Conservation (phyloP, 2,113 vertebrate species). For the Dipodomys spectabilis region DNA sequence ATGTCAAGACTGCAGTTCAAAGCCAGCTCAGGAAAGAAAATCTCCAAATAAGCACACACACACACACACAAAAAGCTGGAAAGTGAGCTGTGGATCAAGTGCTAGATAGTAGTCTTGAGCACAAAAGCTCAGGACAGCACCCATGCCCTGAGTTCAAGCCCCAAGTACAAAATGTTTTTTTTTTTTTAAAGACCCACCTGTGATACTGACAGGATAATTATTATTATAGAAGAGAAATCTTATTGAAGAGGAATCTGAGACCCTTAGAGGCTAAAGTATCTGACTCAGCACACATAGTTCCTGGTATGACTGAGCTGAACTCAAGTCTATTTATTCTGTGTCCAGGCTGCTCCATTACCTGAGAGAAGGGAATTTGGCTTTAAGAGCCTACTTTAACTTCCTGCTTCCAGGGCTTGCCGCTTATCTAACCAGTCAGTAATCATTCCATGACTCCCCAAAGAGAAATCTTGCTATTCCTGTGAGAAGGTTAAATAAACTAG, state of each 20-base stretch:
- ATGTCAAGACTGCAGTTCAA: too few relatives aligned
- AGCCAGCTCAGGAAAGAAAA: too few relatives aligned
- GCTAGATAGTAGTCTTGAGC: too few relatives aligned
- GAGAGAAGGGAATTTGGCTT: background rate
- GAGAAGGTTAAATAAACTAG: constrained; percentile 71
- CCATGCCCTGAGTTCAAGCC: background rate
- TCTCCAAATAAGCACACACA: too few relatives aligned
- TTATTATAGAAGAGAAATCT: background rate
- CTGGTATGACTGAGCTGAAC: background rate
- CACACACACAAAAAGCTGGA: too few relatives aligned
- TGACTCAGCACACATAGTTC: background rate
- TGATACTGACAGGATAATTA: background rate
- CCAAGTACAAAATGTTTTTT: background rate
- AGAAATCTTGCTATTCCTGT: constrained; percentile 48
- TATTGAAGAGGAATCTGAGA: background rate
- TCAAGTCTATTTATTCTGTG: background rate
- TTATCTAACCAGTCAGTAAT: constrained; percentile 68
- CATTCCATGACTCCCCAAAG: constrained; percentile 45
- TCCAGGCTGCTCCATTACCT: background rate
- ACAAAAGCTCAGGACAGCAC: too few relatives aligned
- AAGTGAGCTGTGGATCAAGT: too few relatives aligned
- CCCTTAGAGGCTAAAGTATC: background rate
- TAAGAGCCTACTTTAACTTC: background rate
- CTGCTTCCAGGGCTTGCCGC: background rate
- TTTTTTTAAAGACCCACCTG: too few relatives aligned